Evolutionary conservation across 2,888 invertebrate species (phyloP).

Genomic region (Perizoma affinitatum): DNA sequence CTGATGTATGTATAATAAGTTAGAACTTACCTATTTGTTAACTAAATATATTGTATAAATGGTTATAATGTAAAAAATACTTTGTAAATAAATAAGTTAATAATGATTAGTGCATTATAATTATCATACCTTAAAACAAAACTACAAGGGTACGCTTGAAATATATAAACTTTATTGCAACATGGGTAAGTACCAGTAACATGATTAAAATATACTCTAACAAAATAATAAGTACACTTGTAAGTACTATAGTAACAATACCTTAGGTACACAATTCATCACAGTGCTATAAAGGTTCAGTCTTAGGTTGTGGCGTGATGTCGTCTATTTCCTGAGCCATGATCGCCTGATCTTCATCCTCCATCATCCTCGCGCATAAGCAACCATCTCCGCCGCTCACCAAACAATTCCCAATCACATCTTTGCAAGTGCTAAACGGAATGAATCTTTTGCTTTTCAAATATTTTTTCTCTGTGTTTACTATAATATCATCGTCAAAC

Average conservation of each 20-base stretch:
- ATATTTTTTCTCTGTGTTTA: constrained; percentile 31
- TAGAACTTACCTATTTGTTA: constrained; percentile 71
- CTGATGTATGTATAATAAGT: constrained; percentile 79
- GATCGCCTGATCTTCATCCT: constrained; percentile 60
- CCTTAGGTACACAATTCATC: constrained; percentile 38
- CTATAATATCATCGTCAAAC: constrained; percentile 56
- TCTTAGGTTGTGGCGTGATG: constrained; percentile 65
- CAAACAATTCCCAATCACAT: constrained; percentile 71
- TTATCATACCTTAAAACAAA: constrained; percentile 27
- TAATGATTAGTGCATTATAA: constrained; percentile 51
- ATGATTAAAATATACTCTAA: background rate
- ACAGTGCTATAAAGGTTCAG: constrained; percentile 33
- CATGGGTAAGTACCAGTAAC: constrained; percentile 23
- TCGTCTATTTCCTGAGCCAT: constrained; percentile 71
- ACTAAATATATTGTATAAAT: constrained; percentile 83
- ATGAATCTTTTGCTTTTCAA: constrained; percentile 35
- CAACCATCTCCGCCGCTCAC: constrained; percentile 72
- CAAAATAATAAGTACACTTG: constrained; percentile 17
- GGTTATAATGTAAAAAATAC: constrained; percentile 81
- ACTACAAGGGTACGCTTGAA: constrained; percentile 2
- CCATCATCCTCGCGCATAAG: constrained; percentile 71
- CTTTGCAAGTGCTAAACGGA: constrained; percentile 70
- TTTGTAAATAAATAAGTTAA: constrained; percentile 83
- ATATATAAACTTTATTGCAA: constrained; percentile 17
- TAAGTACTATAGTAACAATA: constrained; percentile 25